Conservation (phyloP, 2,113 vertebrate species). For the Lepus americanus region DNA sequence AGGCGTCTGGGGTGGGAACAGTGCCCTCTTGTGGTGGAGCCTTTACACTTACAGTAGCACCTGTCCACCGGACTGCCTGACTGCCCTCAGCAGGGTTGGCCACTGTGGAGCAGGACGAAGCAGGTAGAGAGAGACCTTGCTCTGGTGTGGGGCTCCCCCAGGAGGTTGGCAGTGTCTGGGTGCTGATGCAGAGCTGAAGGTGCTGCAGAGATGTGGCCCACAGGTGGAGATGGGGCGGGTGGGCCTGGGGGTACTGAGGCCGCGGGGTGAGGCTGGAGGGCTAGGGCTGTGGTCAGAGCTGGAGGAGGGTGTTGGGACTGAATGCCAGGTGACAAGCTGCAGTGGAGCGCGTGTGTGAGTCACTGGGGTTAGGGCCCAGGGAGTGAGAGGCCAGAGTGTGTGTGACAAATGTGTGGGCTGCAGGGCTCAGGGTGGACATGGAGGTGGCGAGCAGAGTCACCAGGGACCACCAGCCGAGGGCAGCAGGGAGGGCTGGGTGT, state of each 20-base stretch:
- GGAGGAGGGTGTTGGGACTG: not conserved
- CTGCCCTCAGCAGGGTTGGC: not conserved
- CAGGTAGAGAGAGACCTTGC: not conserved
- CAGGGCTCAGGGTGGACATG: not conserved
- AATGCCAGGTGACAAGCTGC: not conserved
- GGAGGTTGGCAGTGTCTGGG: not conserved
- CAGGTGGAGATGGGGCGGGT: not conserved
- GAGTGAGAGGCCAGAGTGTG: not conserved
- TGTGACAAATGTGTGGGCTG: no score
- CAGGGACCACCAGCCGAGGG: not conserved
- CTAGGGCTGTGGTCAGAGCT: not conserved
- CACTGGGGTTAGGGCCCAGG: not conserved
- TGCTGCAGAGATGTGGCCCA: not conserved
- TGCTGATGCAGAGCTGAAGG: not conserved
- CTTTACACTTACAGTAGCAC: not conserved
- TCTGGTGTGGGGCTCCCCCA: not conserved
- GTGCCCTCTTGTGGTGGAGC: not conserved
- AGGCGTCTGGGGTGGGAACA: not conserved
- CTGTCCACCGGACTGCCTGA: rapidly evolving
- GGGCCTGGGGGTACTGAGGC: not conserved
- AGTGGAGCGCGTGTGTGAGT: not conserved
- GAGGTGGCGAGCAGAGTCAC: not conserved
- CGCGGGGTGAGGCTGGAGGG: no score
- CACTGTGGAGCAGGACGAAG: not conserved
- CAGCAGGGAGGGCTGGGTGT: not conserved